Evolutionary conservation across 2,113 vertebrate species (phyloP), one percentile per base, ranked within the genome.

Genomic region (Capra hircus): DNA sequence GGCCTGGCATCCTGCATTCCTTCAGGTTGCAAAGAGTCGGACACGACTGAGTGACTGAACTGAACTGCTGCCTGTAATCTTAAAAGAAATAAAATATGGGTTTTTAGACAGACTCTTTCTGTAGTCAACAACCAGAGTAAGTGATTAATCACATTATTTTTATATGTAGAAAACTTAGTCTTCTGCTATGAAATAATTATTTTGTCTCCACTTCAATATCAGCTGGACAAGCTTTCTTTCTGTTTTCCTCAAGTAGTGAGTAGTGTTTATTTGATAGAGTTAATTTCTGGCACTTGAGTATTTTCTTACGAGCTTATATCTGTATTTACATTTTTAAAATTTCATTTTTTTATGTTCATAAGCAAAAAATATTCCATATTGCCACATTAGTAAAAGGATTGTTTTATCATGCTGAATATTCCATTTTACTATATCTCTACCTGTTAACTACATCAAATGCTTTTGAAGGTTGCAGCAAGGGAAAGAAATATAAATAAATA

Each of bases 11-110:
- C n/a, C 17, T 71, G 17, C n/a, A 36, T 17, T 21, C 4, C 64
- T 5, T 71, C 4, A 19, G 9, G n/a, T 36, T 10, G 0, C n/a
- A 21, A 64, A 64, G n/a, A 36, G n/a, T 36, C 0, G 0, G n/a
- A 71, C n/a, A 36, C 0, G 2, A 36, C 9, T 71, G 64, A 71
- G n/a, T 1, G 1, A 36, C 64, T 36, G 64, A 71, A 71, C 17
- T 36, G 17, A 71, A 40, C 40, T 40, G 40, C 52, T 33, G 80
- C 17, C 5, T 81, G 0, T n/a, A 91, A 89, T 45, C 13, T 80
- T 33, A 84, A 52, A 90, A 96, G 6, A 21, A 55, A 52, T 55
- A 94, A 52, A 16, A 93, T 62, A 43, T 90, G 17, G 1, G 57
- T 71, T 40, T 88, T 71, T 74, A 85, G 45, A 50, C 11, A 50